These are phyloP conservation scores for Cygnus buccinator DNA, from an alignment of 2,113 vertebrate genomes.

Conservation along the genomic window DNA sequence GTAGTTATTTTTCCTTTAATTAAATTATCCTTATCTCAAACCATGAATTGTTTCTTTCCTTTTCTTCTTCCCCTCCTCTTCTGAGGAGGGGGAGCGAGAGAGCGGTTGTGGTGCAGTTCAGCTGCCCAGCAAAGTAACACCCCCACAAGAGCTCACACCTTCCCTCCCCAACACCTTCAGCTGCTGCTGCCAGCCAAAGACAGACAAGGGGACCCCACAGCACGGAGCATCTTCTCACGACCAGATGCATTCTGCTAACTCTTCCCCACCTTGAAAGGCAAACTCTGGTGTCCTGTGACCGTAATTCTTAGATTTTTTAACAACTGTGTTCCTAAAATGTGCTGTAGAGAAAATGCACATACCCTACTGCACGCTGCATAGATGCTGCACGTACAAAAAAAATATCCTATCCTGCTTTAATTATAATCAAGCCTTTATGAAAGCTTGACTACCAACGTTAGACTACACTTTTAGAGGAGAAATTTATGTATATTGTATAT, in stretches of 20 bases:
- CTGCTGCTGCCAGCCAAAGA: not conserved
- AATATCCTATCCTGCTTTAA: not conserved
- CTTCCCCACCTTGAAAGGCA: not conserved
- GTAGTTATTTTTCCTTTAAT: too few relatives aligned
- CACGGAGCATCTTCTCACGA: not conserved
- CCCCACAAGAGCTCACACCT: not conserved
- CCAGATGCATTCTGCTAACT: not conserved
- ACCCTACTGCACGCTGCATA: not conserved
- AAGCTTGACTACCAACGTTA: not conserved
- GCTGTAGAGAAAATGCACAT: not conserved
- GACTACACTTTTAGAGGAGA: not conserved
- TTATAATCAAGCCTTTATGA: not conserved
- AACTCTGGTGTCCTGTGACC: not conserved
- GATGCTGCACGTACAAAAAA: accelerated
- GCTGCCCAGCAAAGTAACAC: too few relatives aligned
- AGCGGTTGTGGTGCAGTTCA: too few relatives aligned
- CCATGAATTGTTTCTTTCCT: too few relatives aligned
- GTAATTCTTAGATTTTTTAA: not conserved
- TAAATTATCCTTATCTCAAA: too few relatives aligned
- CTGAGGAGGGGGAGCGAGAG: too few relatives aligned
- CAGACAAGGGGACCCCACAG: not conserved
- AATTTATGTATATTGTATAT: not conserved
- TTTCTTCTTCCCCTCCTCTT: too few relatives aligned
- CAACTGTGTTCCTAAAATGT: not conserved
- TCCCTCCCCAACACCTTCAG: not conserved